Conservation (phyloP, 2,888 invertebrate species). For the Drosophila recens region DNA sequence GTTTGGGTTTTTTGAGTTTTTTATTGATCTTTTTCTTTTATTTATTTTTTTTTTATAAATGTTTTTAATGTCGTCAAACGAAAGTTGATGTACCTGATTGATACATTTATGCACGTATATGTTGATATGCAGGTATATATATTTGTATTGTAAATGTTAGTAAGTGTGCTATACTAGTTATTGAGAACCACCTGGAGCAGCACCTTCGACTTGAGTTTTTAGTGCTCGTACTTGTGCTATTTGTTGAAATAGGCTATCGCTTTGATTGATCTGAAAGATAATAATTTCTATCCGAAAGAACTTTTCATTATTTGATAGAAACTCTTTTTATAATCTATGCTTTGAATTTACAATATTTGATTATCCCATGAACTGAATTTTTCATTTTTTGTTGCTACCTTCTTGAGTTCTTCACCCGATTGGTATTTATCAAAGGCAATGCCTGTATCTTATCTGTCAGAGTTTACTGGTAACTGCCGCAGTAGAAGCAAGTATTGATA, state of each 20-base stretch:
- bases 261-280: constrained; percentile 32
- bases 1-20: too few relatives aligned
- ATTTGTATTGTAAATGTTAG: neutral
- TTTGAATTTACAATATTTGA: constrained; percentile 70
- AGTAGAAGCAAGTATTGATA: constrained; percentile 75
- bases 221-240: neutral
- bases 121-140: neutral
- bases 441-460: constrained; percentile 68
- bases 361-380: constrained; percentile 68
- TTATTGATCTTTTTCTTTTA: too few relatives aligned
- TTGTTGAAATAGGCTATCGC: neutral
- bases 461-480: constrained; percentile 65
- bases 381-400: constrained; percentile 50
- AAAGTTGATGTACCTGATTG: neutral
- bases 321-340: constrained; percentile 13
- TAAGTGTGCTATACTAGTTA: neutral
- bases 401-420: constrained; percentile 58
- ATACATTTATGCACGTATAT: neutral
- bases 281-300: neutral
- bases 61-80: too few relatives aligned
- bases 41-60: too few relatives aligned
- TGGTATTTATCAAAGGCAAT: constrained; percentile 69
- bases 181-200: neutral
- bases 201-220: neutral
- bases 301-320: constrained; percentile 1